phyloP scores from a whole-genome alignment of 2,113 vertebrate species.

The Pao palembangensis region DNA sequence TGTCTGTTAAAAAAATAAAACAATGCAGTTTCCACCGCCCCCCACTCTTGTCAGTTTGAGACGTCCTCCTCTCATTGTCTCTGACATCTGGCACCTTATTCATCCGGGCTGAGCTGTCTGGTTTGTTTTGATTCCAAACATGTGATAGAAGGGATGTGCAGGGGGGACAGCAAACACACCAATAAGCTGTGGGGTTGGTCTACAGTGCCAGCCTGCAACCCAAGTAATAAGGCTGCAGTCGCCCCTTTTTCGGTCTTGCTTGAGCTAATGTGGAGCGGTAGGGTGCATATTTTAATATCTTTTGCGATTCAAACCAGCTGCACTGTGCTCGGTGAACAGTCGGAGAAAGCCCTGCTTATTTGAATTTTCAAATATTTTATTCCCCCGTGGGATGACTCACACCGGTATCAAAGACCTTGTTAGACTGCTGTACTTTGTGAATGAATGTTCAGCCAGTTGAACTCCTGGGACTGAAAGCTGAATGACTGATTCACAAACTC shows the following conservation, averaged over 20 bases:
- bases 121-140: slow-evolving; percentile 66
- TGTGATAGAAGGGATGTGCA: slow-evolving; percentile 43
- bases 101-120: slow-evolving; percentile 41
- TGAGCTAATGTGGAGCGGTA: slow-evolving; percentile 13
- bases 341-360: slow-evolving; percentile 2
- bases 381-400: slow-evolving; percentile 11
- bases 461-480: slow-evolving; percentile 34
- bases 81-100: slow-evolving; percentile 45
- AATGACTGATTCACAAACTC: not conserved
- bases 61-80: slow-evolving; percentile 19
- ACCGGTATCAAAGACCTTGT: slow-evolving; percentile 16
- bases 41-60: slow-evolving; percentile 30
- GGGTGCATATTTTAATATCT: slow-evolving; percentile 12
- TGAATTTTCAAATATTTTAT: slow-evolving; percentile 9
- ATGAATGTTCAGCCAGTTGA: slow-evolving; percentile 28
- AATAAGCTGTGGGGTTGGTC: slow-evolving; percentile 15
- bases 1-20: too few species aligned
- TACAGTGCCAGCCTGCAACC: slow-evolving; percentile 15
- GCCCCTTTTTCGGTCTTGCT: not conserved
- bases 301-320: slow-evolving; percentile 21
- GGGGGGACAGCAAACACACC: slow-evolving; percentile 46
- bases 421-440: slow-evolving; percentile 5
- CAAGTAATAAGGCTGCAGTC: slow-evolving; percentile 3
- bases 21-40: not conserved
- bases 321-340: not conserved